Conservation (phyloP, 2,113 vertebrate species). For the Crotalus tigris region DNA sequence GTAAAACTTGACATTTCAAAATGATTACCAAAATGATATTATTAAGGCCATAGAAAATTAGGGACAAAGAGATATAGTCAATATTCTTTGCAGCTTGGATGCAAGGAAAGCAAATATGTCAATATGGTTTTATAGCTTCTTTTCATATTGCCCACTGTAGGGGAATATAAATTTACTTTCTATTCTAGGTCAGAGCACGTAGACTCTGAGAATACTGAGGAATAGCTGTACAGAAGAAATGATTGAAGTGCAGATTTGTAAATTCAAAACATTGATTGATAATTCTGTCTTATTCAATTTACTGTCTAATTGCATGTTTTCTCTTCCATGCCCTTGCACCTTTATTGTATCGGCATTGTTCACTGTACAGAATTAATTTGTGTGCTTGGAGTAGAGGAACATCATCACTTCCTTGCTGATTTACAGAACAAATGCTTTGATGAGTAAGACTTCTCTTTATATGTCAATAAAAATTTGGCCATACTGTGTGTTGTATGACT, state of each 20-base stretch:
- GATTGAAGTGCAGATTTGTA: not conserved
- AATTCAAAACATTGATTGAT: not conserved
- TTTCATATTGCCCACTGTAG: constrained; percentile 10
- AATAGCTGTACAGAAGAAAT: not conserved
- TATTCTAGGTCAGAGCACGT: constrained; percentile 1
- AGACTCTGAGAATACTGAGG: not conserved
- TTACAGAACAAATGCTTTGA: not conserved
- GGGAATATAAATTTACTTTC: constrained; percentile 8
- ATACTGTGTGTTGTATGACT: not conserved
- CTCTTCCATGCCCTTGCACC: not conserved
- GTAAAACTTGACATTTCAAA: not conserved
- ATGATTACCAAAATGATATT: not conserved
- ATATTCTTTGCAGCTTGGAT: constrained; percentile 13
- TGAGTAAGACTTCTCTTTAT: not conserved
- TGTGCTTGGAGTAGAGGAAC: constrained; percentile 15
- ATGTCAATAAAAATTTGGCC: not conserved
- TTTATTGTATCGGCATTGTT: not conserved
- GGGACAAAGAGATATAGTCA: constrained; percentile 11
- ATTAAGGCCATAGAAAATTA: constrained; percentile 2
- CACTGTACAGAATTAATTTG: not conserved
- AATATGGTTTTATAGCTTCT: constrained; percentile 4
- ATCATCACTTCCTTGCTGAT: constrained; percentile 34
- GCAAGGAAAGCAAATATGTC: constrained; percentile 17
- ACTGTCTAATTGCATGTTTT: not conserved
- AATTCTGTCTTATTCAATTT: not conserved